Evolutionary conservation across 2,113 vertebrate genomes (phyloP).

Genomic region (Clinocottus analis): DNA sequence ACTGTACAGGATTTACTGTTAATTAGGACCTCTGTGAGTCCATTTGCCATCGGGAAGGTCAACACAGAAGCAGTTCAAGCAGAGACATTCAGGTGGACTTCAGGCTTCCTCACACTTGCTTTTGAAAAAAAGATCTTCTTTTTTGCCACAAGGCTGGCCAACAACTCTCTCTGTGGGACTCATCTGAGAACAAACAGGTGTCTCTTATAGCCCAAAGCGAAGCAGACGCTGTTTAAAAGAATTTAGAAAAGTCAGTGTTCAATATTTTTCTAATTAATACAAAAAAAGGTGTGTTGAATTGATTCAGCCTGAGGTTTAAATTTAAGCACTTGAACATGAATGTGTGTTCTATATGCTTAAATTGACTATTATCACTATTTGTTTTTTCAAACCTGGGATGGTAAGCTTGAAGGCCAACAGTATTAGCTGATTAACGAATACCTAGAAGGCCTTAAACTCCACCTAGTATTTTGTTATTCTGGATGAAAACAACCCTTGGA

Average conservation of each 20-base stretch:
- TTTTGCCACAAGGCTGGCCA: slow-evolving; percentile 27
- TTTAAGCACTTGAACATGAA: slow-evolving; percentile 46
- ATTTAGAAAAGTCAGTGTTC: not conserved
- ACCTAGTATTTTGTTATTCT: not conserved
- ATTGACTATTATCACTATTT: slow-evolving; percentile 11
- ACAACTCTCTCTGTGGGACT: slow-evolving; percentile 30
- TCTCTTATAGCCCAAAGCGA: slow-evolving; percentile 34
- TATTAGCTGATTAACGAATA: slow-evolving; percentile 24
- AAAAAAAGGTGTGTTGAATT: slow-evolving; percentile 37
- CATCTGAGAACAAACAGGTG: slow-evolving; percentile 49
- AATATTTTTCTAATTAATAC: slow-evolving; percentile 26
- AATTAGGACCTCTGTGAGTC: slow-evolving; percentile 11
- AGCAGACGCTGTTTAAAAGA: not conserved
- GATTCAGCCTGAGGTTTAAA: slow-evolving; percentile 41
- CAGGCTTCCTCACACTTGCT: slow-evolving; percentile 20
- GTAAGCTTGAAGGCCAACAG: slow-evolving; percentile 10
- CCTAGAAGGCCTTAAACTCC: not conserved
- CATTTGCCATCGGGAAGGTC: slow-evolving; percentile 21
- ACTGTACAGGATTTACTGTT: not conserved
- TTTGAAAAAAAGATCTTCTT: slow-evolving; percentile 31
- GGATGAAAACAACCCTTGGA: not conserved
- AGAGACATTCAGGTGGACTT: slow-evolving; percentile 26
- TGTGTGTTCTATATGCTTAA: slow-evolving; percentile 38
- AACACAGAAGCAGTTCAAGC: slow-evolving; percentile 1
- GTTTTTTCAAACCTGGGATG: slow-evolving; percentile 25